Conservation (phyloP, 2,888 invertebrate genomes). For the Hirtodrosophila duncani region DNA sequence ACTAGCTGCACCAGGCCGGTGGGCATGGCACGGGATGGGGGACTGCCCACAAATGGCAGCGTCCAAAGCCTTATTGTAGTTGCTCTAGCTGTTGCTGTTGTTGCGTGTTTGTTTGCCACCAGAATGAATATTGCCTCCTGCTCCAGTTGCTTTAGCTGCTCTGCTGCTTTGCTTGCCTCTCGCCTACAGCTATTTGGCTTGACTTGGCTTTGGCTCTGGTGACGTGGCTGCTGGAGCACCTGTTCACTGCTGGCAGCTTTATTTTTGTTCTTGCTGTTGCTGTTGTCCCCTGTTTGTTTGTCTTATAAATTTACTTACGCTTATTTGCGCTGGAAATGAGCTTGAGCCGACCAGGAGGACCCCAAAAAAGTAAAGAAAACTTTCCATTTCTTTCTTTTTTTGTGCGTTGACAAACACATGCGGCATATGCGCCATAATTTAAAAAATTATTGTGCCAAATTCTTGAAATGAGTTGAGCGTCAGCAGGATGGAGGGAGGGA, state of each 20-base stretch:
- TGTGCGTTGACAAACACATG: slow-evolving; percentile 50
- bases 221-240: slow-evolving; percentile 18
- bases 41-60: slow-evolving; percentile 61
- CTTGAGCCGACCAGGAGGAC: slow-evolving; percentile 11
- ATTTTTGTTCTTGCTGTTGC: slow-evolving; percentile 6
- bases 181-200: slow-evolving; percentile 65
- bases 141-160: slow-evolving; percentile 28
- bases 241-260: slow-evolving; percentile 37
- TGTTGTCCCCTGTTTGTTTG: slow-evolving; percentile 55
- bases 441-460: slow-evolving; percentile 57
- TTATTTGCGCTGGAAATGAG: slow-evolving; percentile 67
- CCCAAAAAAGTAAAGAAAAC: slow-evolving; percentile 23
- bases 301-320: slow-evolving; percentile 72
- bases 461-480: slow-evolving; percentile 8
- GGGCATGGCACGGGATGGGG: neutral
- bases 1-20: slow-evolving; percentile 39
- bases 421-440: slow-evolving; percentile 67
- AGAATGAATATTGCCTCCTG: slow-evolving; percentile 64
- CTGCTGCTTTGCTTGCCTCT: slow-evolving; percentile 10
- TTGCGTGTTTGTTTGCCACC: slow-evolving; percentile 64
- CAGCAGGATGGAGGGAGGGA: slow-evolving; percentile 21
- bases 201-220: slow-evolving; percentile 46
- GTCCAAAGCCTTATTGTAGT: slow-evolving; percentile 45
- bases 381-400: slow-evolving; percentile 18
- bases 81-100: slow-evolving; percentile 39